These are phyloP conservation scores for Geodia barretti DNA, from an alignment of 37 sponge, comb jelly and placozoan genomes.

Conservation along the genomic window DNA sequence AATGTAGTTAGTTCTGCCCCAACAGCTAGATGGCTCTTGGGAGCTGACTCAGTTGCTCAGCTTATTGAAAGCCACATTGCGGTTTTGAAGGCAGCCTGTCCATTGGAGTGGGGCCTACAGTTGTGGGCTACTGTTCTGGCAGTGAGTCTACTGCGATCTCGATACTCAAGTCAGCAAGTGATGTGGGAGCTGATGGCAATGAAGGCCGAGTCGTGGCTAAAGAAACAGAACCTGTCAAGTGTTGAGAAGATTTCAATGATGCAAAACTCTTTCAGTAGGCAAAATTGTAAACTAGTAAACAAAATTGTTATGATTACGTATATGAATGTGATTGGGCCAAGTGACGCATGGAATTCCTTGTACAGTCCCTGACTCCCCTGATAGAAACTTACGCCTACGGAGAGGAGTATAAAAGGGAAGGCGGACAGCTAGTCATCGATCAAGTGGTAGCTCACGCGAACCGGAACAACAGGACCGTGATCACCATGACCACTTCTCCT, in stretches of 20 bases:
- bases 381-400: no score
- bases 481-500: no score
- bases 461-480: no score
- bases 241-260: background rate
- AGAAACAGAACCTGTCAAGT: slow-evolving; percentile 22
- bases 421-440: no score
- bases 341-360: no score
- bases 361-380: no score
- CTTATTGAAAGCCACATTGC: slow-evolving; percentile 9
- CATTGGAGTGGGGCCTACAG: slow-evolving; percentile 14
- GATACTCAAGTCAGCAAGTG: slow-evolving; percentile 12
- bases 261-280: background rate
- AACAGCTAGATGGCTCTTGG: slow-evolving; percentile 60
- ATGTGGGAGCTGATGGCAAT: slow-evolving; percentile 55
- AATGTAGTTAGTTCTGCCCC: no score
- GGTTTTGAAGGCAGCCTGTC: slow-evolving; percentile 35
- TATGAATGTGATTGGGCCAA: no score
- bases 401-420: no score
- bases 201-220: slow-evolving; percentile 53
- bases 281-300: no score
- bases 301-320: no score
- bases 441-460: no score
- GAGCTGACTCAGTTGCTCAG: slow-evolving; percentile 9
- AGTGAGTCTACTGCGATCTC: slow-evolving; percentile 9
- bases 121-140: slow-evolving; percentile 52